Evolutionary conservation across 2,113 vertebrate genomes (phyloP).

Genomic region (Sardina pilchardus): DNA sequence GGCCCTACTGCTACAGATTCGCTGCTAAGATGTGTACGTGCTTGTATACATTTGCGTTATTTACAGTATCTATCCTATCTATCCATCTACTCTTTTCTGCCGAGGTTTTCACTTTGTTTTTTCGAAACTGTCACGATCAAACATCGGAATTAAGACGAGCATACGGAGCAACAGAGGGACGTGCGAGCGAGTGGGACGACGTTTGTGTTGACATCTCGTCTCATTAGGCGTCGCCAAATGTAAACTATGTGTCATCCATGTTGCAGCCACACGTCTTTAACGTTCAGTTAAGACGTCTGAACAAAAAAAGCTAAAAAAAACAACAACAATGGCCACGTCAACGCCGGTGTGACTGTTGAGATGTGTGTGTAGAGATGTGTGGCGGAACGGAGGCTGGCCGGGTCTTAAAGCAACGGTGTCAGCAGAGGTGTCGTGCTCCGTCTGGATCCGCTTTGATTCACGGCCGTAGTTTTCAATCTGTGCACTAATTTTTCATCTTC

Average conservation of each 20-base stretch:
- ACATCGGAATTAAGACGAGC: not conserved
- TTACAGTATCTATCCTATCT: not conserved
- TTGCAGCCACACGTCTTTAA: not conserved
- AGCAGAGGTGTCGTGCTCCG: not conserved
- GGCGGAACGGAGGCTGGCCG: not conserved
- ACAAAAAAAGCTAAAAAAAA: too few relatives aligned
- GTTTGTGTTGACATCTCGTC: not conserved
- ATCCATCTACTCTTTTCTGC: not conserved
- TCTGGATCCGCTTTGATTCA: not conserved
- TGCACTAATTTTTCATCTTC: constrained; percentile 3
- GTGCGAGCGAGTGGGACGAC: not conserved
- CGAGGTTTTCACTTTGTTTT: not conserved
- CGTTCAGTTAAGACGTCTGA: too few relatives aligned
- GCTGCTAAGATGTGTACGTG: not conserved
- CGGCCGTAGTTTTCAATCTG: not conserved
- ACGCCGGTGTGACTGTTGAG: not conserved
- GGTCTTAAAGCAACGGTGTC: not conserved
- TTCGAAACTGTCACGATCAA: constrained; percentile 1
- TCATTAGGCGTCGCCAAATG: not conserved
- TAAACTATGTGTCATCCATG: not conserved
- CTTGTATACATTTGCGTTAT: not conserved
- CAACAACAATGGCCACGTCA: not conserved
- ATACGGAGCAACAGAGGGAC: constrained; percentile 2
- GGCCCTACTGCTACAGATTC: not conserved
- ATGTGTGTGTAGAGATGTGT: not conserved